Evolutionary conservation across 1,140 invertebrate genomes (phyloP), one percentile per base, ranked within the genome.

Genomic region (Zaprionus tsacasi): DNA sequence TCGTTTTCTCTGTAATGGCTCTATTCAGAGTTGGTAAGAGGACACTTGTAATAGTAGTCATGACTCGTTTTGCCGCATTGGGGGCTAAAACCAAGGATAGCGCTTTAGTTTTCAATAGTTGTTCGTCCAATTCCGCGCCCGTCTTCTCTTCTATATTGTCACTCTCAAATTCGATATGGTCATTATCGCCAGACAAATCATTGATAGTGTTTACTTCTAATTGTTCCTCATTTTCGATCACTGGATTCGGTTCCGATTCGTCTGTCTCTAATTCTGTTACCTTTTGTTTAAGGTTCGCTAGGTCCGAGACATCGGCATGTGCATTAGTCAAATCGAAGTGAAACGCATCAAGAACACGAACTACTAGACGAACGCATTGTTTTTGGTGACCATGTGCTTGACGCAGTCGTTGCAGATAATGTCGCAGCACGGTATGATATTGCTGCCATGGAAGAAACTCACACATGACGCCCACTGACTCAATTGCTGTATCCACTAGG

Each of bases 321-420:
- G 94, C 94, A 90, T 96, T 95, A 0, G 94, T 95, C 33, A 99
- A 93, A 94, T 99, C 97, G 93, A 97, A 99, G 93, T 99, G 98
- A 90, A 99, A 99, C 2, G 96, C 95, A 93, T 99, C 97, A 33
- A 99, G 93, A 61, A 99, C 96, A 1, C 94, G 95, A 0, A 98
- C 95, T 15, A 98, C 93, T 45, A 99, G 94, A 76, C 96, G 95
- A 1, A 97, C 95, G 50, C 96, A 93, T 80, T 97, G 96, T 89
- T 97, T 98, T 82, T 98, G 97, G 93, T 96, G 95, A 13, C 96
- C 95, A 0, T 95, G 77, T 5, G 95, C 94, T 43, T 93, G 93
- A 6, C 95, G 94, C 75, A 99, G 93, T 93, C 96, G 96, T 21
- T 94, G 93, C 2, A 99, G 93, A 92, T 98, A 98, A 78, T 95